Conservation (phyloP, 1,140 invertebrate genomes). For the Eurosta solidaginis region DNA sequence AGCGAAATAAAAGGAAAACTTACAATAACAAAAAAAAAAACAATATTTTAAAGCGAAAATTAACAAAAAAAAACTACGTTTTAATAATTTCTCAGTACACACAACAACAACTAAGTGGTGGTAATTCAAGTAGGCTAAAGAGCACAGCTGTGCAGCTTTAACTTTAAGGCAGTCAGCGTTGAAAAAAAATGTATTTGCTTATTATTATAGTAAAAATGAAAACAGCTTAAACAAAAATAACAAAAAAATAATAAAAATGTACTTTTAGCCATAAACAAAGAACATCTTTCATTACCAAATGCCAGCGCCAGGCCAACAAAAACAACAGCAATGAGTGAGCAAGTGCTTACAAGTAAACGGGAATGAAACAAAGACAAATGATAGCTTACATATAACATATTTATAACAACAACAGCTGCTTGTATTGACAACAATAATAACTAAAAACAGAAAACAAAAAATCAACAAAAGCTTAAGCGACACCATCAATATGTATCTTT, state of each 20-base stretch:
- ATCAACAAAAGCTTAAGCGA: too few species aligned
- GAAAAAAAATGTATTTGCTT: neutral
- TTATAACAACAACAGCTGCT: neutral
- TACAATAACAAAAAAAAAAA: neutral
- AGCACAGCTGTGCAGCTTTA: constrained; percentile 9
- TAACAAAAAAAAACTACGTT: neutral
- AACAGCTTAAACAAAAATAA: neutral
- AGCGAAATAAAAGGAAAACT: too few species aligned
- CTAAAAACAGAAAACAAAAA: too few species aligned
- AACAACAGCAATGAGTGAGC: neutral
- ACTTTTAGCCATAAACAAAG: neutral
- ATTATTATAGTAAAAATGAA: neutral
- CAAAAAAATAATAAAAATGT: neutral
- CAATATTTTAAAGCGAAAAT: neutral
- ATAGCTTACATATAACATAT: neutral
- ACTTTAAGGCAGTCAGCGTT: neutral
- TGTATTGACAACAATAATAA: neutral
- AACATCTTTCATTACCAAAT: constrained; percentile 21
- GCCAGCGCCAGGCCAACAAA: too few species aligned
- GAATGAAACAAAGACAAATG: neutral
- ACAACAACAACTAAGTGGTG: neutral
- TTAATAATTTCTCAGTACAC: neutral
- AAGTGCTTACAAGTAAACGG: neutral
- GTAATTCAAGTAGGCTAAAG: neutral
- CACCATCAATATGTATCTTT: too few species aligned